Conservation (phyloP, 1,140 invertebrate genomes). For the Thaumatotibia leucotreta region DNA sequence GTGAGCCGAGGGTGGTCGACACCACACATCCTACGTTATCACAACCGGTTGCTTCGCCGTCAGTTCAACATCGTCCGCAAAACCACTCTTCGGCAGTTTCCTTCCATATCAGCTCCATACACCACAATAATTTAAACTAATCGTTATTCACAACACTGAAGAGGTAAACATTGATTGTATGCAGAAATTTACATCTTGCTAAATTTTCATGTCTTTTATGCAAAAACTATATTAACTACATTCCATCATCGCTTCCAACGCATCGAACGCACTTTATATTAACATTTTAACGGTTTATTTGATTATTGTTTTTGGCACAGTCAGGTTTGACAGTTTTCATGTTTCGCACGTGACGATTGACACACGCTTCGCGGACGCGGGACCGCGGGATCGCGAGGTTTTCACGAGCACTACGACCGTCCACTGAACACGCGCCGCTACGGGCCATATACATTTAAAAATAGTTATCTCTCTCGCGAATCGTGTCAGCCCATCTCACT, state of each 20-base stretch:
- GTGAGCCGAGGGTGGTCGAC: constrained; percentile 19
- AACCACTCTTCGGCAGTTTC: constrained; percentile 35
- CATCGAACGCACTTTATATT: constrained; percentile 25
- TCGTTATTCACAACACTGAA: constrained; percentile 70
- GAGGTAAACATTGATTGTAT: constrained; percentile 67
- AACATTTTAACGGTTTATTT: constrained; percentile 36
- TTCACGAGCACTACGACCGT: constrained; percentile 24
- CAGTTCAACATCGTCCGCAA: neutral
- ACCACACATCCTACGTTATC: constrained; percentile 13
- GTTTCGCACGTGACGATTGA: constrained; percentile 38
- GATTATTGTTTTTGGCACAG: constrained; percentile 56
- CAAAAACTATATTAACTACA: constrained; percentile 29
- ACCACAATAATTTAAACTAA: constrained; percentile 40
- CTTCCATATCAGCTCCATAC: constrained; percentile 20
- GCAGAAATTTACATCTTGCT: constrained; percentile 51
- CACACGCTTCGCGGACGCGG: neutral
- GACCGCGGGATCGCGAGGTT: constrained; percentile 35
- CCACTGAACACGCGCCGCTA: constrained; percentile 42
- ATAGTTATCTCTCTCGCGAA: constrained; percentile 50
- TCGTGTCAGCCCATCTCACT: constrained; percentile 41
- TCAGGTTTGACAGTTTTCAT: constrained; percentile 49
- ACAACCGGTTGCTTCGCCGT: constrained; percentile 9
- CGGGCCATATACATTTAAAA: constrained; percentile 53
- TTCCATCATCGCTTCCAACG: constrained; percentile 47
- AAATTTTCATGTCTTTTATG: constrained; percentile 32